Base-by-base conservation (phyloP, 2,797 vertebrate species). In the Melanotaenia parkinsoni region DNA sequence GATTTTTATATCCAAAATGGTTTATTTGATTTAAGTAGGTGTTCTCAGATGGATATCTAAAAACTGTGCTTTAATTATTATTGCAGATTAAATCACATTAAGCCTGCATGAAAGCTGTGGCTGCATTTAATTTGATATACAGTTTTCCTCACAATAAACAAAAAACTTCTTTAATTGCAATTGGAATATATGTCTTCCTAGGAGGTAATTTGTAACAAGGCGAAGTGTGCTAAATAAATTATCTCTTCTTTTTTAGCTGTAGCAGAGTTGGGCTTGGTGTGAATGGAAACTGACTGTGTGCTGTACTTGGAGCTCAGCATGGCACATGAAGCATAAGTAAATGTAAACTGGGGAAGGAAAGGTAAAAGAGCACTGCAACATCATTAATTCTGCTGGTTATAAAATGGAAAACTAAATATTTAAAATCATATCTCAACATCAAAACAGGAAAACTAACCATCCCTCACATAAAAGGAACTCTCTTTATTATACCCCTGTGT, bases 61-160 rank as follows among this genome's bases (percentile, higher is more conserved):
- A 90, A 92, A 94, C 94, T 81, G 88, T 88, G 91, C 77, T 85
- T 96, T 95, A 95, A 96, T 96, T 96, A 96, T 96, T 96, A 94
- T 92, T 93, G 91, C 88, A 91, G 90, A 91, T 91, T 85, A 88
- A 94, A 94, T 91, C 77, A 89, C 68, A 64, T 88, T 70, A 58
- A 68, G 61, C 43, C n/a, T 58, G 22, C 18, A 24, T 47, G 63
- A 24, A 66, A 83, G 63, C 62, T 68, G 64, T 58, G 70, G 79
- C 24, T 65, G 37, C 63, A 56, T 63, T 64, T 38, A 20, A 58
- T 73, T 74, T 60, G 74, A 62, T 66, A 64, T 60, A 67, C 45
- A 60, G 47, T 30, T 53, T 60, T 70, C 60, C 54, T 51, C 26
- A 74, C 63, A 22, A 18, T 45, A 1, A 33, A 58, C 13, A 78